Percentiles rank a stretch among this genome's conserved stretches.
Evolutionary conservation across 2,797 vertebrate genomes (phyloP).

Genomic region (Sternarchorhynchus goeldii): DNA sequence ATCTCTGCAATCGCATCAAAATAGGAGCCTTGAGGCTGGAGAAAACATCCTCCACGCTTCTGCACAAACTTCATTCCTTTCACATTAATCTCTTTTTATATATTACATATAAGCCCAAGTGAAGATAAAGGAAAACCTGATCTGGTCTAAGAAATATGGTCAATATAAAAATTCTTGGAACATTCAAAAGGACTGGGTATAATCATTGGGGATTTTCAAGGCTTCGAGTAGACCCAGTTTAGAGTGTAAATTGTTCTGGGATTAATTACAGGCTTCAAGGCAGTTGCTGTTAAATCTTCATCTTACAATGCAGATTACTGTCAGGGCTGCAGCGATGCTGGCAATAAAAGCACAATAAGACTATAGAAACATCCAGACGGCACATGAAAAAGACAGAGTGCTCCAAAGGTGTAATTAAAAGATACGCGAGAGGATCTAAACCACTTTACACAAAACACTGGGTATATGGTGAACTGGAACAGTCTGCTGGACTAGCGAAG

Average conservation of each 20-base stretch:
- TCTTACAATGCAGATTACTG: conserved; percentile 33
- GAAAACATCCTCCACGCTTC: not conserved
- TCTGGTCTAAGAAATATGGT: not conserved
- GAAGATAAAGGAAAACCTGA: not conserved
- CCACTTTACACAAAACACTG: not conserved
- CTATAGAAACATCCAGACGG: conserved; percentile 15
- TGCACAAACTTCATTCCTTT: not conserved
- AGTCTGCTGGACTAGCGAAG: conserved; percentile 19
- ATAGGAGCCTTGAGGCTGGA: not conserved
- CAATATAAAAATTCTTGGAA: not conserved
- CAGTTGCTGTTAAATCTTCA: conserved; percentile 4
- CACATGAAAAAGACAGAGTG: not conserved
- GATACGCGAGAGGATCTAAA: conserved; percentile 10
- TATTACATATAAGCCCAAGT: not conserved
- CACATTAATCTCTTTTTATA: not conserved
- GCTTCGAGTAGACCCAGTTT: not conserved
- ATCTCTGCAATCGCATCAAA: conserved; percentile 79
- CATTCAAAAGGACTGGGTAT: not conserved
- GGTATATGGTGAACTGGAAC: conserved; percentile 2
- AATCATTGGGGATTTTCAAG: not conserved
- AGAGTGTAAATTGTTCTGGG: not conserved
- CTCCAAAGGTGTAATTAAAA: conserved; percentile 8
- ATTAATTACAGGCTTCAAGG: conserved; percentile 30
- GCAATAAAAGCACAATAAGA: conserved; percentile 22
- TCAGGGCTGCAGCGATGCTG: conserved; percentile 6